Percentiles rank a stretch among this genome's conserved stretches.
phyloP scores from a whole-genome alignment of 1,140 invertebrate genomes.

The Bathynomus jamesi region DNA sequence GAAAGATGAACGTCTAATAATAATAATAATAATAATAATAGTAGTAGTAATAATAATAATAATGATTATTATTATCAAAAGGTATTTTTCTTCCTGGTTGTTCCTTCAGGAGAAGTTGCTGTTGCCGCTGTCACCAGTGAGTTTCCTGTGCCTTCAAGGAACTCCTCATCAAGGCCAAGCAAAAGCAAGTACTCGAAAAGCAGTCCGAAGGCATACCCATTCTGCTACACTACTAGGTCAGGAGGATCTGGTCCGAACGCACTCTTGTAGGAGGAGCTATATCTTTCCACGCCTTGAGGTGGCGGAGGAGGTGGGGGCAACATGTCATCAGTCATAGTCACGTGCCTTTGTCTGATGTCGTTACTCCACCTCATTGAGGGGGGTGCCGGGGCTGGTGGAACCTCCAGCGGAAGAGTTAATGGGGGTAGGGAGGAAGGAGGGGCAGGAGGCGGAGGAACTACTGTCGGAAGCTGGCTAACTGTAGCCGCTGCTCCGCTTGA shows the following conservation, averaged over 20 bases:
- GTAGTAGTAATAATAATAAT: background rate
- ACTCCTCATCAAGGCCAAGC: conserved; percentile 21
- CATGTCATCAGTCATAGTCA: conserved; percentile 27
- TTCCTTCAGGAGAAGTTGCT: conserved; percentile 12
- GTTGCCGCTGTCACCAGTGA: conserved; percentile 23
- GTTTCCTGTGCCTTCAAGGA: conserved; percentile 23
- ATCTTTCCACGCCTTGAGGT: conserved; percentile 32
- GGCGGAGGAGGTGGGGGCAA: conserved; percentile 35
- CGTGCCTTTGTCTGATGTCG: conserved; percentile 33
- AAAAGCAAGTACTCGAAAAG: conserved; percentile 21
- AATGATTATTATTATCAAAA: background rate
- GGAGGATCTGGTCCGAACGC: conserved; percentile 35
- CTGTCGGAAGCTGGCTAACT: conserved; percentile 19
- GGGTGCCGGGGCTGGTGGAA: conserved; percentile 35
- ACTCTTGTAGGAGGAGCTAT: conserved; percentile 35
- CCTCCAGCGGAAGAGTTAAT: conserved; percentile 27
- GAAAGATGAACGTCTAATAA: background rate
- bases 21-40: background rate
- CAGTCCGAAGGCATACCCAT: conserved; percentile 17
- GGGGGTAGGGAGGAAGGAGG: conserved; percentile 25
- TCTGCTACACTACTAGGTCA: conserved; percentile 33
- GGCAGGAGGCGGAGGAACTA: conserved; percentile 30
- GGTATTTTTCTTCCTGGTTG: background rate
- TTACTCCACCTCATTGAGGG: conserved; percentile 34
- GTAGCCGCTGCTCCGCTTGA: conserved; percentile 13